Evolutionary conservation across 2,888 invertebrate genomes (phyloP).

Genomic region (Yponomeuta cagnagella): DNA sequence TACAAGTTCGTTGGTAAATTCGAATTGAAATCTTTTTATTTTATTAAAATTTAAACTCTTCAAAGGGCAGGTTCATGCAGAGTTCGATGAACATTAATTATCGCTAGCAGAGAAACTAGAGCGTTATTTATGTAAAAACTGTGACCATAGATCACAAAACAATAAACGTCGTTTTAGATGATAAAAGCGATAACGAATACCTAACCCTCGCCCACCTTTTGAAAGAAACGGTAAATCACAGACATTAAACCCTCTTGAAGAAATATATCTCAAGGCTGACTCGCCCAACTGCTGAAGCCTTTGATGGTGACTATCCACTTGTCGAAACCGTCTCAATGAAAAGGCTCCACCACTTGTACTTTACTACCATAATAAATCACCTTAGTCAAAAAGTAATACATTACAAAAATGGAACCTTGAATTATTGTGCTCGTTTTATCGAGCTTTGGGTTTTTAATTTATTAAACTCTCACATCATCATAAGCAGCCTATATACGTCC

Average conservation of each 20-base stretch:
- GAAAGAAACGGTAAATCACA: neutral
- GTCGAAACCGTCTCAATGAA: neutral
- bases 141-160: neutral
- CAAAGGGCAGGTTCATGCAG: neutral
- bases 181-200: constrained; percentile 3
- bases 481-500: no score
- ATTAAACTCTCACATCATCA: no score
- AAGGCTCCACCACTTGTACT: neutral
- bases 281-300: neutral
- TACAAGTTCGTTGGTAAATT: no score
- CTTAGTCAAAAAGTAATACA: neutral
- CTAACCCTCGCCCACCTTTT: neutral
- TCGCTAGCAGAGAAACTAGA: neutral
- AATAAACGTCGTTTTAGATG: neutral
- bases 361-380: neutral
- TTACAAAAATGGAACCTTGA: neutral
- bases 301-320: neutral
- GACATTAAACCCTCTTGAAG: neutral
- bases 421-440: neutral
- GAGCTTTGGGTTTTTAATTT: neutral
- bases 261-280: constrained; percentile 3
- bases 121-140: neutral
- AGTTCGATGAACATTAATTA: neutral
- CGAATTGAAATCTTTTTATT: no score
- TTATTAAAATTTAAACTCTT: neutral